Conservation (phyloP, 2,888 invertebrate species). For the Plutella xylostella region DNA sequence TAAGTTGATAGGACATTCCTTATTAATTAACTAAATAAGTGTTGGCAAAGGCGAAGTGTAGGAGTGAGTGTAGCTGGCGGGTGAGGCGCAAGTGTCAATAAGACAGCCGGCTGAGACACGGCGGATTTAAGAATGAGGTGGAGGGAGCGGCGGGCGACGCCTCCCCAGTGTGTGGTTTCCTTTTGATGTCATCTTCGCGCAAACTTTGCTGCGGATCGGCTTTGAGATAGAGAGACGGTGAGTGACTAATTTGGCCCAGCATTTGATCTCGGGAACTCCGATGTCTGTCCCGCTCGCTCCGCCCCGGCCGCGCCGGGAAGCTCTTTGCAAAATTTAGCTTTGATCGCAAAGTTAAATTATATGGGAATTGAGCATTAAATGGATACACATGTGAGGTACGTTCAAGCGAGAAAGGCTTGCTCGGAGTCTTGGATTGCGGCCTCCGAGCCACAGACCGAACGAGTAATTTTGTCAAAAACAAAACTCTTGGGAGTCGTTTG, state of each 20-base stretch:
- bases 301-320: slow-evolving; percentile 55
- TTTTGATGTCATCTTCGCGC: slow-evolving; percentile 71
- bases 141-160: slow-evolving; percentile 41
- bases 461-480: slow-evolving; percentile 39
- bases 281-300: slow-evolving; percentile 53
- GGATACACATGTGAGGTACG: slow-evolving; percentile 59
- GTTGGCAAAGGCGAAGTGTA: slow-evolving; percentile 48
- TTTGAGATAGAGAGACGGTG: slow-evolving; percentile 71
- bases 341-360: slow-evolving; percentile 71
- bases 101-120: slow-evolving; percentile 62
- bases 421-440: slow-evolving; percentile 16
- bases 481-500: slow-evolving; percentile 43
- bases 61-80: slow-evolving; percentile 36
- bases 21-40: slow-evolving; percentile 70
- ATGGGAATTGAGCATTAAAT: slow-evolving; percentile 70
- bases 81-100: slow-evolving; percentile 61
- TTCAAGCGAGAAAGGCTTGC: slow-evolving; percentile 18
- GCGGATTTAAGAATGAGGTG: slow-evolving; percentile 61
- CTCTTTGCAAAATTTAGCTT: slow-evolving; percentile 70
- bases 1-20: slow-evolving; percentile 64
- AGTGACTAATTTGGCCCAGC: slow-evolving; percentile 71
- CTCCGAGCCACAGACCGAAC: slow-evolving; percentile 26
- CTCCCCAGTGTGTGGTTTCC: slow-evolving; percentile 70
- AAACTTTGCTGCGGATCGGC: slow-evolving; percentile 71
- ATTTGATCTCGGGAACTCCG: slow-evolving; percentile 67